phyloP scores from a whole-genome alignment of 2,113 vertebrate genomes.

The Bostrychus sinensis region DNA sequence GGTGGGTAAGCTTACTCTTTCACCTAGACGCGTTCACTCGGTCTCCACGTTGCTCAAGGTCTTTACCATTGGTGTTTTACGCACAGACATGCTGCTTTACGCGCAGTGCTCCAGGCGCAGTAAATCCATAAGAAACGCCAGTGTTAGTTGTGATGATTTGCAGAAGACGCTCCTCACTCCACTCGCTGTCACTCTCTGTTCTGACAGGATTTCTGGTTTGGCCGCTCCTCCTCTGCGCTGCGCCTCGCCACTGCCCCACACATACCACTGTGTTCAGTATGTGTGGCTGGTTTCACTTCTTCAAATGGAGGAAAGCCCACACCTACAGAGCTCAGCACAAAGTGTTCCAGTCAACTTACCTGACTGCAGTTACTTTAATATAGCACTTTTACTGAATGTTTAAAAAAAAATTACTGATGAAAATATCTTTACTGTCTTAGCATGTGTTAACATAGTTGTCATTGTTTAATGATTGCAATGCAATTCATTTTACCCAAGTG shows the following conservation, averaged over 20 bases:
- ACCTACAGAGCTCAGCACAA: background rate
- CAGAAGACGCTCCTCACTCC: slow-evolving; percentile 17
- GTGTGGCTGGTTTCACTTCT: slow-evolving; percentile 22
- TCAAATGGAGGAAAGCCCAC: background rate
- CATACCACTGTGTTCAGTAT: background rate
- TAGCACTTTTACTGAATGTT: no score
- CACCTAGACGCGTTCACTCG: background rate
- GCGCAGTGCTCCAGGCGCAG: background rate
- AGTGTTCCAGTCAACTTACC: background rate
- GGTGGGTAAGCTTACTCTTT: slow-evolving; percentile 18
- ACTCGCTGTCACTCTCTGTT: slow-evolving; percentile 24
- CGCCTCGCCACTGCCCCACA: slow-evolving; percentile 6
- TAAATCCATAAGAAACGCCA: background rate
- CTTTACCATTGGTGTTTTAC: slow-evolving; percentile 42
- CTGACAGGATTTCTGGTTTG: slow-evolving; percentile 38
- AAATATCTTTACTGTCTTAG: no score
- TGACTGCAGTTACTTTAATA: background rate
- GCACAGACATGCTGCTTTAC: slow-evolving; percentile 25
- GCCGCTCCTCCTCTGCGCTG: slow-evolving; percentile 62
- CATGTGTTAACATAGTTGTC: no score
- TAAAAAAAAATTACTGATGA: no score
- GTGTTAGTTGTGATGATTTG: background rate
- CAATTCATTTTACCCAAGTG: no score
- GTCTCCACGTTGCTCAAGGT: slow-evolving; percentile 12
- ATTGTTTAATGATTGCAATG: no score